Base-by-base conservation (phyloP, 2,113 vertebrate species). In the Chaetorhynchus papuensis region DNA sequence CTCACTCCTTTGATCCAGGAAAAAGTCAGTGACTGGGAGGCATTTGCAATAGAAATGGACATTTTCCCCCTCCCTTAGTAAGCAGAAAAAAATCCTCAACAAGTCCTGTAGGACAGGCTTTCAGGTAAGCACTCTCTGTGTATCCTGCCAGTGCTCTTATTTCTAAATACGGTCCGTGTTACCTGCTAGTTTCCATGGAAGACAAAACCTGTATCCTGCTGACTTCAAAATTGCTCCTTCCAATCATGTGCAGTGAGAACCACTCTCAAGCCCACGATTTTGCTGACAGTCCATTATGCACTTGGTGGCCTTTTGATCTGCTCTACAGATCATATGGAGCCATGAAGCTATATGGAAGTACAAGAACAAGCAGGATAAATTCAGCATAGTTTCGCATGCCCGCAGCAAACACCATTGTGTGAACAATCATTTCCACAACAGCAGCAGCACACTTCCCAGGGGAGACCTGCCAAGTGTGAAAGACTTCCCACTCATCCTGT, bases 401-500 rank as follows among this genome's bases (percentile, higher is more conserved):
- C 70, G 20, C 53, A 89, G 76, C 0, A 0, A 94, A 59, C 39
- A 63, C 20, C 20, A 15, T 16, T 30, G 45, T 54, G 83, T 44
- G 70, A 94, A 90, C 81, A 71, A 74, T 80, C 31, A 68, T 87
- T 94, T 96, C 63, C n/a, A 41, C 74, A 92, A 69, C 60, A 85
- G 64, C 69, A 81, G 59, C 52, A 45, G 37, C 41, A 41, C 19
- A 37, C 80, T 83, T 91, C 95, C 71, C 72, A 65, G 54, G 63
- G 54, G 78, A 84, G 89, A 64, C 41, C 60, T 63, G 45, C 66
- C 49, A 89, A 72, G 7, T 71, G 87, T 95, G 63, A 92, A 95
- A 87, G 79, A 49, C 70, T 91, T 95, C 79, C 81, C 72, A 71
- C 90, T 94, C 74, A 89, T 84, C 87, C 84, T 81, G 50, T 79